Conservation (phyloP, 2,113 vertebrate species). For the Octodon degus region DNA sequence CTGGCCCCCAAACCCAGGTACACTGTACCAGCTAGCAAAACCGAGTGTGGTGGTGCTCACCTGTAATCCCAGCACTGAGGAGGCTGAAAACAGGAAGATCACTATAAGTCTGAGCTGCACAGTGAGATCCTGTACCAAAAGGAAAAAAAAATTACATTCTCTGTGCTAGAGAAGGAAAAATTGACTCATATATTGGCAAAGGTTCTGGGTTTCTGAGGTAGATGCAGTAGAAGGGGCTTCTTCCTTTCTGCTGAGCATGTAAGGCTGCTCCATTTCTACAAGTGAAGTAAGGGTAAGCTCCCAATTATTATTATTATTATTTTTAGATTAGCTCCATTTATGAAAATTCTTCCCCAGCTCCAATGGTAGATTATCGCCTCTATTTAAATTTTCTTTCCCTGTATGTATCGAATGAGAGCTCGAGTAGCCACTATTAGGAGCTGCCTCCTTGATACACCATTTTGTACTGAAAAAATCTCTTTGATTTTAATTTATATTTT, state of each 20-base stretch:
- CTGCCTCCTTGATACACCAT: neutral
- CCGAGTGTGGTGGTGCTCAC: too few species aligned
- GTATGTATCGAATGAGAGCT: neutral
- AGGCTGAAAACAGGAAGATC: too few species aligned
- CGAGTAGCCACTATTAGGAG: neutral
- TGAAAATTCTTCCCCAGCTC: neutral
- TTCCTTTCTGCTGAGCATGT: neutral
- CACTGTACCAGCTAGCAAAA: too few species aligned
- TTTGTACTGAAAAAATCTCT: slow-evolving; percentile 44
- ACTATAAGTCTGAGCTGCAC: too few species aligned
- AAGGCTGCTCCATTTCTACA: neutral
- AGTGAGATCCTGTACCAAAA: too few species aligned
- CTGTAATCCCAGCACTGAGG: too few species aligned
- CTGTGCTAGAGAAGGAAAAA: neutral
- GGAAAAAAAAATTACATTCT: neutral
- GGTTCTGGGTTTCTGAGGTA: neutral
- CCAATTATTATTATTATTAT: neutral
- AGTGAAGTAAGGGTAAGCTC: neutral
- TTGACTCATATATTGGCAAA: neutral
- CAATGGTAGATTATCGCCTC: neutral
- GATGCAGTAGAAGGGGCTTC: neutral
- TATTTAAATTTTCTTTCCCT: neutral
- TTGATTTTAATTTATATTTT: slow-evolving; percentile 62
- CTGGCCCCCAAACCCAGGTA: too few species aligned
- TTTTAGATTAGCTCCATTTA: neutral